Evolutionary conservation across 2,113 vertebrate species (phyloP), one percentile per base, ranked within the genome.

Genomic region (Austrofundulus limnaeus): DNA sequence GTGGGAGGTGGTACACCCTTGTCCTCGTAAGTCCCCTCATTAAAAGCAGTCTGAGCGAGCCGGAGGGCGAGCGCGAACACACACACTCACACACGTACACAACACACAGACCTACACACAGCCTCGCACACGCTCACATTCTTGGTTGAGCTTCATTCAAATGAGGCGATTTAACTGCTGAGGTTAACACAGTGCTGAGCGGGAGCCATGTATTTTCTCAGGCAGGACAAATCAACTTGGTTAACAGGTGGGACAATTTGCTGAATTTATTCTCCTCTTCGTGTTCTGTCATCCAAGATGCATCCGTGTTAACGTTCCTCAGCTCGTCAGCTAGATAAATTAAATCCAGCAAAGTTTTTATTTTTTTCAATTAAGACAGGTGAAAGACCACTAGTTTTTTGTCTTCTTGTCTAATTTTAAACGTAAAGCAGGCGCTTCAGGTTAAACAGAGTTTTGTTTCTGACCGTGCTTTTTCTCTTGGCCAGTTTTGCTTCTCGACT

Each of bases 21-120:
- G 85, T 91, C 86, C 90, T 83, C 59, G 69, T 90, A 92, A 91
- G 88, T 68, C 85, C 88, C 81, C 91, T 92, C 90, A 91, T 92
- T 91, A 92, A 90, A 89, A 85, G 88, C 85, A 87, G 86, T 89
- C 84, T 86, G 89, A 88, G 82, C 69, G 21, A 89, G 75, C 79
- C 66, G 60, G 74, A 81, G 87, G 74, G 81, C 62, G 64, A 78
- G 68, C 66, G 56, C 82, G 80, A 80, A 71, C 78, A 75, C 69
- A 77, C 51, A 77, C 51, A 54, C 51, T 7, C 42, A 43, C 31
- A 34, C 28, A 28, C 7, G 19, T 31, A 75, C 25, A 72, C 73
- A 70, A 39, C 39, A 70, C 60, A 23, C 51, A 67, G 53, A 74
- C 65, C 55, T 64, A 67, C 61, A 70, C 63, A 43, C 54, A 59